phyloP scores from a whole-genome alignment of 1,140 invertebrate genomes.

The Steinernema feltiae region DNA sequence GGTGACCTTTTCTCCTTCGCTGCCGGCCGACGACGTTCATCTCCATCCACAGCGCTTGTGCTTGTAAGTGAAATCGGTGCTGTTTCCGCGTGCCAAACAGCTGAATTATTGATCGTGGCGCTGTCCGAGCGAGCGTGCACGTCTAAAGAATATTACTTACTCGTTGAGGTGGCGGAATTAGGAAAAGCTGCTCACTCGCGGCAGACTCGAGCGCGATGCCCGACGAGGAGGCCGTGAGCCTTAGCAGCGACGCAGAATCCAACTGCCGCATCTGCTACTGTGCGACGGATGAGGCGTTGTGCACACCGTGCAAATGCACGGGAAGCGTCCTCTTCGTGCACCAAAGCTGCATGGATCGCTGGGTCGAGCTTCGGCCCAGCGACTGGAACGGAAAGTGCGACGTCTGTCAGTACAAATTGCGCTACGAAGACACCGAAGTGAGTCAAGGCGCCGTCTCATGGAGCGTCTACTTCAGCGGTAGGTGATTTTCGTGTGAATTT shows the following conservation, averaged over 20 bases:
- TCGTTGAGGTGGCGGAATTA: background rate
- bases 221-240: background rate
- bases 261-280: slow-evolving; percentile 12
- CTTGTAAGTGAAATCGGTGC: background rate
- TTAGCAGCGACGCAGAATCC: background rate
- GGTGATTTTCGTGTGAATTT: background rate
- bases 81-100: background rate
- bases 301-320: background rate
- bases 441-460: background rate
- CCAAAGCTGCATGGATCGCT: background rate
- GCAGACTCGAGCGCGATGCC: background rate
- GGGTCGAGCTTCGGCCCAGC: background rate
- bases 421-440: background rate
- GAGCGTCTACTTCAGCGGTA: background rate
- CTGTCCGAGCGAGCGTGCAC: background rate
- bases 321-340: background rate
- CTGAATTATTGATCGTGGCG: slow-evolving; percentile 8
- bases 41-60: background rate
- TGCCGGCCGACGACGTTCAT: background rate
- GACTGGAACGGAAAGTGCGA: slow-evolving; percentile 6
- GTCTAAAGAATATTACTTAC: slow-evolving; percentile 8
- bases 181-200: background rate
- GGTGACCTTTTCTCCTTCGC: background rate
- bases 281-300: background rate
- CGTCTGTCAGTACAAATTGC: background rate